phyloP scores from a whole-genome alignment of 2,888 invertebrate species.

The Lumbricus terrestris region DNA sequence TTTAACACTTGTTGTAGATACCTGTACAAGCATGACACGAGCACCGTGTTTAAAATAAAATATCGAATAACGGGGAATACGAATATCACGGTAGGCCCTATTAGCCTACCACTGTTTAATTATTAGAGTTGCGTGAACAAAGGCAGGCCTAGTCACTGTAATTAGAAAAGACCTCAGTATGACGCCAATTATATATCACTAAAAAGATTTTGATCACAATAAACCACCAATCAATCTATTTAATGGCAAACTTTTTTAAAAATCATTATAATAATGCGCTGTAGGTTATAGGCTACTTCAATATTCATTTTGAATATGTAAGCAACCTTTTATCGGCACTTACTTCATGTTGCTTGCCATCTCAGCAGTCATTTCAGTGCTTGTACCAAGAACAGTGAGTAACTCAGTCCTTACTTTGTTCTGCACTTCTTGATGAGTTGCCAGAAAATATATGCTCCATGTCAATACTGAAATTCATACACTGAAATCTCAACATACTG shows the following conservation, averaged over 20 bases:
- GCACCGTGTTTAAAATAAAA: too few relatives aligned
- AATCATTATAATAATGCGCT: not conserved
- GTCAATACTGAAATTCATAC: not conserved
- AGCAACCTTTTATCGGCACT: not conserved
- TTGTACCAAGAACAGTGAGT: not conserved
- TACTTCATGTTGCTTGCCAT: not conserved
- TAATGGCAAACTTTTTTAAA: too few relatives aligned
- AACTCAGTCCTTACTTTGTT: not conserved
- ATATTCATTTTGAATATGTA: not conserved
- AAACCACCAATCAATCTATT: too few relatives aligned
- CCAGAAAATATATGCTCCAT: slow-evolving; percentile 9
- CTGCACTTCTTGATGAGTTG: slow-evolving; percentile 7
- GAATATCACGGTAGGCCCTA: too few relatives aligned
- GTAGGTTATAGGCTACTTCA: too few relatives aligned
- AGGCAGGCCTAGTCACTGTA: too few relatives aligned
- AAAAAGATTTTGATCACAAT: too few relatives aligned
- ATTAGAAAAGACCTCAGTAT: too few relatives aligned
- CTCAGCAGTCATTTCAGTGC: not conserved
- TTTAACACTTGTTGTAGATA: not conserved
- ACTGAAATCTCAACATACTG: not conserved
- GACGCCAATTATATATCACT: too few relatives aligned
- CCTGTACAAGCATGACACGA: not conserved
- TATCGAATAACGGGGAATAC: too few relatives aligned
- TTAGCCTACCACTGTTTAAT: too few relatives aligned
- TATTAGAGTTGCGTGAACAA: too few relatives aligned